A percentile compares a stretch with the other conserved stretches of the same genome.
phyloP scores from a whole-genome alignment of 2,888 invertebrate species.

The Ophion ellenae region DNA sequence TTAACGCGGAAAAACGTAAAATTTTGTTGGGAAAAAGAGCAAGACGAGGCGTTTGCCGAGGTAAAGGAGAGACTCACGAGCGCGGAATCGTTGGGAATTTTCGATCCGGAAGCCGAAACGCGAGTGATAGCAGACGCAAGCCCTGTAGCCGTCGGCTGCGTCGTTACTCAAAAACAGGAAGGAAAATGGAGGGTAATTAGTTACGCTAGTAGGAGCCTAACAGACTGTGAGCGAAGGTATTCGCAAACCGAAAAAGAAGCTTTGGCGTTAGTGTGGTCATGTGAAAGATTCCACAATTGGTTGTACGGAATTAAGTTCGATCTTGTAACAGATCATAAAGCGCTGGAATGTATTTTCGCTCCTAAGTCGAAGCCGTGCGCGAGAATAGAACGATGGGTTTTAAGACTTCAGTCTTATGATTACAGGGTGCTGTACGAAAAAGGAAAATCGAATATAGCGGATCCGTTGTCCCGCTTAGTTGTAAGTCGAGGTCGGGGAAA shows the following conservation, averaged over 20 bases:
- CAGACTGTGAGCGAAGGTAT: conserved; percentile 75
- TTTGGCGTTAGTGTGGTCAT: conserved; percentile 55
- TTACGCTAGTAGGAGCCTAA: conserved; percentile 80
- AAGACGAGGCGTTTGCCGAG: conserved; percentile 57
- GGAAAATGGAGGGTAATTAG: conserved; percentile 76
- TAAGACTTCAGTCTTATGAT: conserved; percentile 73
- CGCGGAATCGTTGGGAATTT: conserved; percentile 72
- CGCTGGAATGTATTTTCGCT: conserved; percentile 74
- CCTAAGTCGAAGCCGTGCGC: conserved; percentile 63
- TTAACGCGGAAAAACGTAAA: conserved; percentile 37
- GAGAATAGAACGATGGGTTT: conserved; percentile 73
- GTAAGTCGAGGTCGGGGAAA: not conserved
- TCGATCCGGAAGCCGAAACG: conserved; percentile 73
- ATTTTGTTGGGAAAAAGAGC: conserved; percentile 53
- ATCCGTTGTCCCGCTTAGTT: conserved; percentile 72
- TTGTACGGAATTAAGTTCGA: conserved; percentile 80
- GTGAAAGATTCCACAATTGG: conserved; percentile 77
- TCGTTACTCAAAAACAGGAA: conserved; percentile 73
- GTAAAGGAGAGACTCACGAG: conserved; percentile 52
- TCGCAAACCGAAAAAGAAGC: conserved; percentile 67
- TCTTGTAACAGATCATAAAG: conserved; percentile 70
- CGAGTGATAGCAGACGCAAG: conserved; percentile 78
- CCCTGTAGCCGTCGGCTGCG: conserved; percentile 76
- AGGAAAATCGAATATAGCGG: conserved; percentile 72
- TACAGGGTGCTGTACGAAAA: conserved; percentile 72